Base-by-base conservation (phyloP, 2,113 vertebrate genomes). In the Odontophorus gujanensis region DNA sequence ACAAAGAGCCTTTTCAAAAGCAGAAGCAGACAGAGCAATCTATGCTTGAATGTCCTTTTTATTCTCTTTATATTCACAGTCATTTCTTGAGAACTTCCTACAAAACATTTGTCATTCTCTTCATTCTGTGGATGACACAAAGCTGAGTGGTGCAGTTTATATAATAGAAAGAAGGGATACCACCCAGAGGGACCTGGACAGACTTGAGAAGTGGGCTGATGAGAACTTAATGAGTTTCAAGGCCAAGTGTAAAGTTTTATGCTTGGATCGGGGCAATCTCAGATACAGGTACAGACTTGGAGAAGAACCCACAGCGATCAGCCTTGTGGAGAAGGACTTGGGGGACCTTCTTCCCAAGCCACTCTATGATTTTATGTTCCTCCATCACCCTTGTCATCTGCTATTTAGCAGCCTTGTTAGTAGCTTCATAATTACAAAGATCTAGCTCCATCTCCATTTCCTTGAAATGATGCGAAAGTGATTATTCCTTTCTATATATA, bases 1-100 rank as follows among this genome's bases (percentile, higher is more conserved):
- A 55, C 8, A 74, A 38, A 5, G 0, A 1, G 2, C 2, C 13
- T 26, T 7, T 25, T 74, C 50, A 80, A 14, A 40, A 25, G 2
- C 6, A 28, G 57, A 40, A 68, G 21, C 50, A 47, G 8, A 57
- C 28, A 68, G 45, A 13, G 9, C 7, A 50, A 22, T 34, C 20
- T 48, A 4, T 55, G 15, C 38, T 55, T 48, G 8, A 36, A 59
- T 57, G 14, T 42, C n/a, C 6, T 11, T 69, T 83, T 80, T 18
- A 28, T 4, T 28, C 9, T 57, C 8, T 36, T 65, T 9, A 13
- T 17, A 48, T 42, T 40, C 20, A 47, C 15, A 53, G 25, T 28
- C 18, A 53, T 11, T 11, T 83, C 36, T 34, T 74, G 48, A 93
- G 28, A 28, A 28, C 14, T 68, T 10, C 11, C 10, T 63, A 45